Percentiles rank a stretch among this genome's conserved stretches.
These are phyloP conservation scores for Pollenia griseotomentosa DNA, from an alignment of 2,888 invertebrate genomes.

Conservation along the genomic window DNA sequence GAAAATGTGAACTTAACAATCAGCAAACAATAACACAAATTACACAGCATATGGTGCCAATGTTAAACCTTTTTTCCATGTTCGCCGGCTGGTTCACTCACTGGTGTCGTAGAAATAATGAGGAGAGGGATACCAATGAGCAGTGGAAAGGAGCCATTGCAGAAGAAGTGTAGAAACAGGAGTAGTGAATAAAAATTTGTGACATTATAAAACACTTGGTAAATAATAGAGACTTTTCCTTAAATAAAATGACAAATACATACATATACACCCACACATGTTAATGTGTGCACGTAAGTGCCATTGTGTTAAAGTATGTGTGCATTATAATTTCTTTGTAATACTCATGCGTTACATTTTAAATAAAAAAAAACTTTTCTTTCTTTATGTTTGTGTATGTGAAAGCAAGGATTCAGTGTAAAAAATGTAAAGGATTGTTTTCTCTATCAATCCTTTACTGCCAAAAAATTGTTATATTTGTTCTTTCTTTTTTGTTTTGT, in stretches of 20 bases:
- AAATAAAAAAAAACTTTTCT: slow-evolving; percentile 8
- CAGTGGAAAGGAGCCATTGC: slow-evolving; percentile 4
- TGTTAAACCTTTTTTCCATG: slow-evolving; percentile 68
- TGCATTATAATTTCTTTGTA: slow-evolving; percentile 53
- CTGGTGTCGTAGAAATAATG: slow-evolving; percentile 1
- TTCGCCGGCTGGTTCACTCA: slow-evolving; percentile 25
- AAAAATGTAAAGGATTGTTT: no score
- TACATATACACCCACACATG: background rate
- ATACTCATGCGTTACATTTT: slow-evolving; percentile 32
- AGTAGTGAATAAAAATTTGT: slow-evolving; percentile 63
- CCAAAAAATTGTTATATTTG: slow-evolving; percentile 45
- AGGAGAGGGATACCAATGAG: slow-evolving; percentile 7
- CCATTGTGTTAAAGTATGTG: background rate
- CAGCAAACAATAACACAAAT: slow-evolving; percentile 84
- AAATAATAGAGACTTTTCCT: slow-evolving; percentile 47
- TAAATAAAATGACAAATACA: slow-evolving; percentile 24
- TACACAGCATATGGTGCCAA: slow-evolving; percentile 84
- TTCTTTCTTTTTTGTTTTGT: slow-evolving; percentile 39
- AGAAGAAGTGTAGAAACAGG: slow-evolving; percentile 17
- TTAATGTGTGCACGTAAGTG: background rate
- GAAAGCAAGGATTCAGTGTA: slow-evolving; percentile 37
- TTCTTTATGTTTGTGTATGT: slow-evolving; percentile 32
- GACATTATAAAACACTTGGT: slow-evolving; percentile 70
- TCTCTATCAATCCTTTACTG: slow-evolving; percentile 70
- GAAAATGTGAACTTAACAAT: slow-evolving; percentile 76